phyloP scores from a whole-genome alignment of 2,113 vertebrate species.

The Perccottus glenii region DNA sequence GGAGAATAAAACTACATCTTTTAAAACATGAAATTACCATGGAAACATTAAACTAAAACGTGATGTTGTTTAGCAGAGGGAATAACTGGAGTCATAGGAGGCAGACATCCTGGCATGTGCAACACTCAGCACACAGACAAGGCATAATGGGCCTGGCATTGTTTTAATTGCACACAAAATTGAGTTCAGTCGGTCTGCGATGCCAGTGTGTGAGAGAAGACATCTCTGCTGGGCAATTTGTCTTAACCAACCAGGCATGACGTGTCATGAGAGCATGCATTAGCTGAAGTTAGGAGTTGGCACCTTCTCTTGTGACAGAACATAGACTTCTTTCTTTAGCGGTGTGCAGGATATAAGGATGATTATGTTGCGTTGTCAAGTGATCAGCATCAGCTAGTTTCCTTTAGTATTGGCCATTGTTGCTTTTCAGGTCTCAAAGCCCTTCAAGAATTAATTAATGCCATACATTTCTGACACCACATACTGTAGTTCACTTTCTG shows the following conservation, averaged over 20 bases:
- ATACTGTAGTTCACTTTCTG: background rate
- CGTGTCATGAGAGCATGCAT: constrained; percentile 4
- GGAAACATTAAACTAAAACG: too few species aligned
- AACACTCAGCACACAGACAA: constrained; percentile 38
- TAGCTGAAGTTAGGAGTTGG: constrained; percentile 20
- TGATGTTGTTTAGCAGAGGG: too few species aligned
- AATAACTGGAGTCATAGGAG: constrained; percentile 21
- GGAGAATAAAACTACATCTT: too few species aligned
- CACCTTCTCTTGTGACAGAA: background rate
- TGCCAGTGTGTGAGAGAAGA: constrained; percentile 30
- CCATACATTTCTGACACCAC: constrained; percentile 32
- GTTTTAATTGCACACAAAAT: constrained; percentile 31
- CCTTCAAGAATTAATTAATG: constrained; percentile 48
- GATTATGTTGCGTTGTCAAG: background rate
- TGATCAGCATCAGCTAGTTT: too few species aligned
- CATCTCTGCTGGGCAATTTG: constrained; percentile 29
- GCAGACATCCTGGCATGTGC: constrained; percentile 30
- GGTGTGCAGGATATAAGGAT: background rate
- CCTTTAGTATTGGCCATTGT: background rate
- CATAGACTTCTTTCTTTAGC: background rate
- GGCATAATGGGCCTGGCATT: constrained; percentile 49
- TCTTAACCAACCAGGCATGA: constrained; percentile 34
- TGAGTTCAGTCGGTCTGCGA: constrained; percentile 17
- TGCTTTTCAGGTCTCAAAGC: constrained; percentile 17
- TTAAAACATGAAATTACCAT: too few species aligned